Base-by-base conservation (phyloP, 2,113 vertebrate genomes). In the Delphinus delphis region DNA sequence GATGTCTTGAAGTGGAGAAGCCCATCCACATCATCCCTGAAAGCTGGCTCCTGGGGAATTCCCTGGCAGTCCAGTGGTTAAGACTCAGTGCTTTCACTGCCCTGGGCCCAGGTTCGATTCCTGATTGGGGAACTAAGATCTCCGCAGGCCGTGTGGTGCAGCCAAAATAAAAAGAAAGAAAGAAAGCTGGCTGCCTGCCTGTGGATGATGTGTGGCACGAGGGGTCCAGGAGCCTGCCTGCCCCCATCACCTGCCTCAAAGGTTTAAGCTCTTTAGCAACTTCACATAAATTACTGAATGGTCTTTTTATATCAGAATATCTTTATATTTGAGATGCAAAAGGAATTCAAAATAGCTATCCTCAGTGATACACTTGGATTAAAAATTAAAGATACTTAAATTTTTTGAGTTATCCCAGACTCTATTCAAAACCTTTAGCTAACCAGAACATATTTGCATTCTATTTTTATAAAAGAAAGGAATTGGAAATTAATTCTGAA, bases 251-350 rank as follows among this genome's bases (percentile, higher is more conserved):
- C 71, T 44, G 73, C 21, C 47, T 87, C 83, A 87, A 58, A 93
- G 38, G n/a, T 76, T 87, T 87, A 58, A 87, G 73, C 83, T 68
- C 31, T 53, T 53, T 23, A 38, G 20, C 53, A 65, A 55, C 55
- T n/a, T 21, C 62, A 79, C 7, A 36, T 60, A 60, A 76, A 55
- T 47, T 47, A 47, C n/a, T 67, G 53, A 77, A 79, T 55, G 26
- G 26, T 47, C 14, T 93, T 68, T 92, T 79, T 60, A 87, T 17
- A 8, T 86, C 28, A 87, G 28, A 76, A 28, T 58, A 87, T 47
- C 73, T 87, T 79, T 79, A 86, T 93, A 87, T 79, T 87, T 79
- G 83, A 62, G 62, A 41, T 79, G 23, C 73, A 79, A 79, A 93
- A 87, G 50, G 50, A 87, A 79, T 79, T n/a, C 50, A 77, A 55